phyloP scores from a whole-genome alignment of 1,140 invertebrate species.

The Hyposmocoma kahamanoa region DNA sequence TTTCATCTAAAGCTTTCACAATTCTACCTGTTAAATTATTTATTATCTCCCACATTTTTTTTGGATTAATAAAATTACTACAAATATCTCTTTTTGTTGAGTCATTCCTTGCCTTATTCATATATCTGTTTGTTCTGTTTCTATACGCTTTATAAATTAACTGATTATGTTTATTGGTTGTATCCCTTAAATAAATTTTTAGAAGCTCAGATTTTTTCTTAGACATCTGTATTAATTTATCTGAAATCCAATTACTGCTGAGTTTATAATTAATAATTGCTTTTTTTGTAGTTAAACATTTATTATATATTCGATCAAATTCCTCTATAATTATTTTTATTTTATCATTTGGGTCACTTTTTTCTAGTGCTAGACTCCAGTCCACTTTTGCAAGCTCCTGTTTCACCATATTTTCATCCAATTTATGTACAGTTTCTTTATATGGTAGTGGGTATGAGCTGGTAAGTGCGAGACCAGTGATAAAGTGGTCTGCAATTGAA shows the following conservation, averaged over 20 bases:
- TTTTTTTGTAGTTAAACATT: not conserved
- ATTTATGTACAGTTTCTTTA: too few species aligned
- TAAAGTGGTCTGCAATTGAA: constrained; percentile 4
- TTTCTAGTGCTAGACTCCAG: not conserved
- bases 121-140: constrained; percentile 9
- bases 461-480: constrained; percentile 1
- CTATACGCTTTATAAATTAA: constrained; percentile 6
- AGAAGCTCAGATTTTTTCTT: not conserved
- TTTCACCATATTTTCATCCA: not conserved
- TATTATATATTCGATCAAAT: not conserved
- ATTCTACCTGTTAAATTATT: constrained; percentile 3
- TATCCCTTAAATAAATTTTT: not conserved
- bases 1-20: too few species aligned
- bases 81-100: constrained; percentile 5
- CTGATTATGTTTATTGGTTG: not conserved
- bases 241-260: not conserved
- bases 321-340: not conserved
- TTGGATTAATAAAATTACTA: constrained; percentile 5
- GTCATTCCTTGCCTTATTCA: not conserved
- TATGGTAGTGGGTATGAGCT: too few species aligned
- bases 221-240: constrained; percentile 3
- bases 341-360: not conserved
- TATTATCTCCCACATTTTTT: constrained; percentile 6
- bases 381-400: not conserved
- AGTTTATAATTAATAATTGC: not conserved